Percentiles rank a stretch among this genome's conserved stretches.
Evolutionary conservation across 2,888 invertebrate genomes (phyloP).

Genomic region (Herminia tarsipennalis): DNA sequence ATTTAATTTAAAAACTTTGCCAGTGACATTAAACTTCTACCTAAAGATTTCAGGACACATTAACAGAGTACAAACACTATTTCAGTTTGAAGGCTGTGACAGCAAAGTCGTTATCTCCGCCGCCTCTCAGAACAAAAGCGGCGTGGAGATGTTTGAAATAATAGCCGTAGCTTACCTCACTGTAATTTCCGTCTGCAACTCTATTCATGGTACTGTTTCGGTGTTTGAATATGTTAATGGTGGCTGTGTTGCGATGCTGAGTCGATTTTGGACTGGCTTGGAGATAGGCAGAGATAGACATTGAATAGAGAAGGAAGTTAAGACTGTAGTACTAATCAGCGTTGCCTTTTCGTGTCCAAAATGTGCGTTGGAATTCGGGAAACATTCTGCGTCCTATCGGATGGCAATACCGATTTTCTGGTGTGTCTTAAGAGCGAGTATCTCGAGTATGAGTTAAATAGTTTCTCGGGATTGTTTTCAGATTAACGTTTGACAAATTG

Average conservation of each 20-base stretch:
- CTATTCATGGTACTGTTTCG: background rate
- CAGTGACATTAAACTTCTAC: background rate
- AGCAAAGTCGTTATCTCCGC: constrained; percentile 18
- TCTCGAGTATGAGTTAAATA: too few species aligned
- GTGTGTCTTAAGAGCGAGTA: too few species aligned
- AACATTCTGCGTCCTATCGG: too few species aligned
- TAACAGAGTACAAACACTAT: constrained; percentile 4
- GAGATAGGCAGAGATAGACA: too few species aligned
- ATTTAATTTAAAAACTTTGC: too few species aligned
- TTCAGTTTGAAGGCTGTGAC: constrained; percentile 5
- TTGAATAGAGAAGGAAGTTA: too few species aligned
- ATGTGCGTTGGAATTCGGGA: too few species aligned
- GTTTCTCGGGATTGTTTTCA: too few species aligned
- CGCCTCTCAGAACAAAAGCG: constrained; percentile 20
- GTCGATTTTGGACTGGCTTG: background rate
- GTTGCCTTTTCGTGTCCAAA: too few species aligned
- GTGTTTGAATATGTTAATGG: background rate
- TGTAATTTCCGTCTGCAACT: constrained; percentile 8
- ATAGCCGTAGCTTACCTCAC: constrained; percentile 13
- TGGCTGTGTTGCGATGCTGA: background rate
- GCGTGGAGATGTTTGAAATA: constrained; percentile 18
- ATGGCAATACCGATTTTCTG: too few species aligned
- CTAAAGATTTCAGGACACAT: background rate
- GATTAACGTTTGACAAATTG: too few species aligned
- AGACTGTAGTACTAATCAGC: too few species aligned